These are phyloP conservation scores for Vanessa tameamea DNA, from an alignment of 1,140 invertebrate species.

Conservation along the genomic window DNA sequence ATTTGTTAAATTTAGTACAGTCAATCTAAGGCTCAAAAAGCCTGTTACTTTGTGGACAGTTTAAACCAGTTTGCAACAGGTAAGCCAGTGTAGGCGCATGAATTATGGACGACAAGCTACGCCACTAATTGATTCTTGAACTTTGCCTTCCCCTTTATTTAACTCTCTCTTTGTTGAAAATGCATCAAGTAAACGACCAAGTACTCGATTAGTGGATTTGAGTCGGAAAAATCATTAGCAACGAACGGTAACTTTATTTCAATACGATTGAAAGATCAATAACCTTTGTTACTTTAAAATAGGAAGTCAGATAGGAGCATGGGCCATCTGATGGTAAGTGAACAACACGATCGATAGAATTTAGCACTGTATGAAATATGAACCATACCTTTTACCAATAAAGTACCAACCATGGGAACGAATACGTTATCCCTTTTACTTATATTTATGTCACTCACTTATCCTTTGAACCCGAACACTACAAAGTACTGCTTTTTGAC, in stretches of 20 bases:
- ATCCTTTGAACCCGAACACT: too few relatives aligned
- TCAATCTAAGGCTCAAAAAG: constrained; percentile 12
- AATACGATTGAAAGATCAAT: too few relatives aligned
- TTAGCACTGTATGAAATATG: too few relatives aligned
- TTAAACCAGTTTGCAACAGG: constrained; percentile 44
- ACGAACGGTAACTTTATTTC: neutral
- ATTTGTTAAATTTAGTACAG: neutral
- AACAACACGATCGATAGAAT: too few relatives aligned
- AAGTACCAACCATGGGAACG: too few relatives aligned
- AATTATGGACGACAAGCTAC: constrained; percentile 52
- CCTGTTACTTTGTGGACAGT: constrained; percentile 31
- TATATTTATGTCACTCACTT: too few relatives aligned
- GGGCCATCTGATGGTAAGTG: too few relatives aligned
- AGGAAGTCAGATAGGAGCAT: too few relatives aligned
- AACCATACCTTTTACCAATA: too few relatives aligned
- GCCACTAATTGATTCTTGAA: constrained; percentile 63
- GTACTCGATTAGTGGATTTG: neutral
- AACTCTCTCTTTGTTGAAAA: constrained; percentile 32
- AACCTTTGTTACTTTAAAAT: too few relatives aligned
- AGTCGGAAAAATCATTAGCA: neutral
- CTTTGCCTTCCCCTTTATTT: constrained; percentile 41
- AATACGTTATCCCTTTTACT: too few relatives aligned
- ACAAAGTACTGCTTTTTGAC: too few relatives aligned
- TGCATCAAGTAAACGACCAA: constrained; percentile 22
- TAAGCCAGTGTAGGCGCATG: constrained; percentile 47